Evolutionary conservation across 2,888 invertebrate species (phyloP).

Genomic region (Trichogramma dendrolimi): DNA sequence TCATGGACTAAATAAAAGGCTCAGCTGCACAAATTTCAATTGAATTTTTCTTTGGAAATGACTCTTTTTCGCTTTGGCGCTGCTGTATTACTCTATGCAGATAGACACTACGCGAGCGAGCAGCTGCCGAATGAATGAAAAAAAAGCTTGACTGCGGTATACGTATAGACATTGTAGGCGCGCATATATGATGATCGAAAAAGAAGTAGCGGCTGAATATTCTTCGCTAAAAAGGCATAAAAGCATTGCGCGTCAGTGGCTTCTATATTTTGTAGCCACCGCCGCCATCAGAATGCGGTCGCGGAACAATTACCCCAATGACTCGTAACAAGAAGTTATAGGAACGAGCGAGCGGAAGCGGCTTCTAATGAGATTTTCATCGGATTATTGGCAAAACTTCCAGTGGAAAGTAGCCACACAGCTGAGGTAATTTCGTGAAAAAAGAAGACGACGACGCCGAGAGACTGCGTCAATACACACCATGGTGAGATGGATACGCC

Average conservation of each 20-base stretch:
- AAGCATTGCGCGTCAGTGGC: not conserved
- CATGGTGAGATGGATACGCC: no score
- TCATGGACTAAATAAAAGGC: not conserved
- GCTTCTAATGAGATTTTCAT: constrained; percentile 41
- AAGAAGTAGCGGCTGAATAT: not conserved
- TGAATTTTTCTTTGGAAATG: not conserved
- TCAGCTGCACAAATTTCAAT: not conserved
- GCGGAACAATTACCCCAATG: no score
- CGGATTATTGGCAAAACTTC: constrained; percentile 40
- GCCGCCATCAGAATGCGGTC: no score
- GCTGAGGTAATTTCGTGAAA: constrained; percentile 22
- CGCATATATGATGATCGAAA: no score
- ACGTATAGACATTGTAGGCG: no score
- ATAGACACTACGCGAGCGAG: not conserved
- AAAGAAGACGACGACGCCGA: no score
- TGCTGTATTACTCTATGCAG: not conserved
- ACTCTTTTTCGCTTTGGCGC: constrained; percentile 4
- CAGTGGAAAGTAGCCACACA: constrained; percentile 29
- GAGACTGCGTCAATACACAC: no score
- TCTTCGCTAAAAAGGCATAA: not conserved
- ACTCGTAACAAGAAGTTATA: constrained; percentile 9
- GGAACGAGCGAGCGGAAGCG: constrained; percentile 20
- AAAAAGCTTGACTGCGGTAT: no score
- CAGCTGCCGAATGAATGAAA: not conserved
- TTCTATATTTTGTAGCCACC: no score